Percentiles rank a stretch among this genome's conserved stretches.
Conservation (phyloP, 2,797 vertebrate species). For the Glyptemys insculpta region DNA sequence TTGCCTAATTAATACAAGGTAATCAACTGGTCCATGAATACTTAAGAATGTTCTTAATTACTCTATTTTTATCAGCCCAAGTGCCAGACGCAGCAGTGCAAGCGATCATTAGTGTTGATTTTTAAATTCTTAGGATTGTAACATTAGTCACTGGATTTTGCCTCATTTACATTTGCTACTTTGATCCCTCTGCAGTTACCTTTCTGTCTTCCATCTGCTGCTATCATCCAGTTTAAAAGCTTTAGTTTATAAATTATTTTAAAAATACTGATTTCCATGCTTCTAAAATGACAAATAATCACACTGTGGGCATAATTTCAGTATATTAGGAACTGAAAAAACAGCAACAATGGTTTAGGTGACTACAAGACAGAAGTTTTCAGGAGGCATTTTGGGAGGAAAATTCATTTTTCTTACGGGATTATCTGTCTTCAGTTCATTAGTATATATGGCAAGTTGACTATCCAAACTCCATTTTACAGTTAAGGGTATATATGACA, state of each 20-base stretch:
- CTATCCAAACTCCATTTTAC: neutral
- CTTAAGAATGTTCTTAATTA: constrained; percentile 40
- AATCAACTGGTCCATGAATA: constrained; percentile 42
- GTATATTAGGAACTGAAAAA: neutral
- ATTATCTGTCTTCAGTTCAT: neutral
- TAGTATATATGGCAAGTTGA: neutral
- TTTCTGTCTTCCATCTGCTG: neutral
- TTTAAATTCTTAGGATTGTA: constrained; percentile 14
- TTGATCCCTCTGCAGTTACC: neutral
- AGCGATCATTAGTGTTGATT: neutral
- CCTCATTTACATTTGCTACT: neutral
- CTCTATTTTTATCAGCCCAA: constrained; percentile 63
- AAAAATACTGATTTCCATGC: neutral
- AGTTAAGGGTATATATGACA: neutral
- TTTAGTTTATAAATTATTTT: constrained; percentile 6
- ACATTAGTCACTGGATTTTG: constrained; percentile 12
- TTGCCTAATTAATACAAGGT: constrained; percentile 26
- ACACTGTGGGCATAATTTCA: constrained; percentile 29
- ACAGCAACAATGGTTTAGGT: neutral
- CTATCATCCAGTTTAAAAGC: neutral
- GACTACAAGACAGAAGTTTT: neutral
- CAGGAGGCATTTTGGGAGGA: neutral
- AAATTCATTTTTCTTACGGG: neutral
- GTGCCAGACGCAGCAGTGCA: neutral
- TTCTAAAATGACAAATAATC: constrained; percentile 48